Conservation (phyloP, 2,797 vertebrate species). For the Pteropus rufus region DNA sequence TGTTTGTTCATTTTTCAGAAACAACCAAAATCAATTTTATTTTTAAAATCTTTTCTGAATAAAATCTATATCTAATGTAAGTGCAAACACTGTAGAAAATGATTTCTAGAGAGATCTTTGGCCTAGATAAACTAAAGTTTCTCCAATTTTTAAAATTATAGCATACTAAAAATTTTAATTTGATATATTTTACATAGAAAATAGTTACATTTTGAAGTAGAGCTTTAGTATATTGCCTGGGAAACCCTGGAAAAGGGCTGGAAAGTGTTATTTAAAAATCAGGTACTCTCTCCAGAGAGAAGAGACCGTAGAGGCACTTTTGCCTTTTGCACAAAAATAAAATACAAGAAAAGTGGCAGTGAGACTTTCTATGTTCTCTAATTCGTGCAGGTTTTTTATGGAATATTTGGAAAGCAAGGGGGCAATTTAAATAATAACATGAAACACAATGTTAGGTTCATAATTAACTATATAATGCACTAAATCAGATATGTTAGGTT, state of each 20-base stretch:
- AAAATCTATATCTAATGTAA: background rate
- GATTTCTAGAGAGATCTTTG: background rate
- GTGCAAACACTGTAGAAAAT: background rate
- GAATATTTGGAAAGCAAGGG: background rate
- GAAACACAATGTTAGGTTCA: background rate
- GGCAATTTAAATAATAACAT: background rate
- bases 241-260: background rate
- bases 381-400: background rate
- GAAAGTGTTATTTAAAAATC: background rate
- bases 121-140: background rate
- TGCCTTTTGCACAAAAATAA: slow-evolving; percentile 2
- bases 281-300: background rate
- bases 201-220: background rate
- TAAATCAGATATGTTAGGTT: background rate
- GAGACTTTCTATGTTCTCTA: background rate
- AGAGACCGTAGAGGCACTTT: background rate
- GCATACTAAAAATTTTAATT: background rate
- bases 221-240: background rate
- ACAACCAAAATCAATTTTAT: background rate
- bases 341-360: background rate
- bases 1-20: background rate
- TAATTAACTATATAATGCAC: background rate
- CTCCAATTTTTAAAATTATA: background rate
- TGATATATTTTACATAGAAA: background rate
- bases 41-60: background rate